Percentiles rank a stretch among this genome's conserved stretches.
Evolutionary conservation across 2,797 vertebrate species (phyloP).

Genomic region (Coranthus polyacanthus): DNA sequence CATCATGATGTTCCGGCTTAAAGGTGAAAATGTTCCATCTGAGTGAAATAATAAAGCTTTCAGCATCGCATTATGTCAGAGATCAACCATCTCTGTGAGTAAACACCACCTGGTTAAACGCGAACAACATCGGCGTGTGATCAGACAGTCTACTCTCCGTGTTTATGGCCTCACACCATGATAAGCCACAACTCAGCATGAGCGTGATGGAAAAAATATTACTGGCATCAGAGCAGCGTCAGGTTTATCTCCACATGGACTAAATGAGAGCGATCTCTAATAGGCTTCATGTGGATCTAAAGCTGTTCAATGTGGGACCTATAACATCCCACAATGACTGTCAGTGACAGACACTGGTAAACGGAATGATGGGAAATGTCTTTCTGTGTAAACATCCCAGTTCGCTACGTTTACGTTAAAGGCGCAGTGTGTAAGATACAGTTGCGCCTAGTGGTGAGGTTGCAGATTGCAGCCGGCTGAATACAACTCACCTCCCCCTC

Average conservation of each 20-base stretch:
- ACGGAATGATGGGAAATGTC: too few relatives aligned
- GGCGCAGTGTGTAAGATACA: too few relatives aligned
- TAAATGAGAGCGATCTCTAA: conserved; percentile 30
- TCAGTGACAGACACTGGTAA: too few relatives aligned
- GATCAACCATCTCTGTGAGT: conserved; percentile 9
- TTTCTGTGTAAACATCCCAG: too few relatives aligned
- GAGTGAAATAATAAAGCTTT: background rate
- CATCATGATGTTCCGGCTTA: background rate
- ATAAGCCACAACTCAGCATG: conserved; percentile 1
- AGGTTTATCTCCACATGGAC: conserved; percentile 36
- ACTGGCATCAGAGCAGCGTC: conserved; percentile 3
- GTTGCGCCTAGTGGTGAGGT: too few relatives aligned
- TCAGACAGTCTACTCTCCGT: conserved; percentile 7
- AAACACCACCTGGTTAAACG: conserved; percentile 37
- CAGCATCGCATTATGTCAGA: background rate
- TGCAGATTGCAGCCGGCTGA: too few relatives aligned
- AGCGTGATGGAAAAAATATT: background rate
- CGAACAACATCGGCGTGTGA: conserved; percentile 28
- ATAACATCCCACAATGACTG: conserved; percentile 19
- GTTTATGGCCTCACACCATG: conserved; percentile 25
- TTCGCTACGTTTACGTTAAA: too few relatives aligned
- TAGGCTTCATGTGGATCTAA: conserved; percentile 36
- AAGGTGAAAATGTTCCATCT: background rate
- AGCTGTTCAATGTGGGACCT: conserved; percentile 38
- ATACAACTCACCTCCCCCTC: too few relatives aligned